Evolutionary conservation across 2,888 invertebrate species (phyloP).

Genomic region (Fabriciana adippe): DNA sequence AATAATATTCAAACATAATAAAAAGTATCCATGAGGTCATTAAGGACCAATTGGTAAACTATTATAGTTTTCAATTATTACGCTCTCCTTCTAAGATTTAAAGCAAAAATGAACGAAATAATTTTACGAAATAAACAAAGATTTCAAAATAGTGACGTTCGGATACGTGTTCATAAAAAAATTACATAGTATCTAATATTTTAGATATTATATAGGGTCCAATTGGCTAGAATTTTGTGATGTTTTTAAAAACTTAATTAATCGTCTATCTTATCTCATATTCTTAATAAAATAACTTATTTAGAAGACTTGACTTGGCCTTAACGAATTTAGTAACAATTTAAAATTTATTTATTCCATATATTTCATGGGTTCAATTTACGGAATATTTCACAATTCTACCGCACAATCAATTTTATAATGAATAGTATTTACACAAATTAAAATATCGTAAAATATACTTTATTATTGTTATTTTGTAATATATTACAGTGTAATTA

Average conservation of each 20-base stretch:
- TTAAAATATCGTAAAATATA: conserved; percentile 4
- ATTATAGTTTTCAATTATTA: conserved; percentile 1
- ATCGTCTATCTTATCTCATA: conserved; percentile 5
- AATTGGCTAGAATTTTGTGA: conserved; percentile 62
- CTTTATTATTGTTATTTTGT: background rate
- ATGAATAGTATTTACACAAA: conserved; percentile 6
- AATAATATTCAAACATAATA: background rate
- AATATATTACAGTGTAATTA: conserved; percentile 4
- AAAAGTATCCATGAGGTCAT: background rate
- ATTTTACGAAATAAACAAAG: background rate
- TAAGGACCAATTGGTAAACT: background rate
- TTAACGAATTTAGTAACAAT: conserved; percentile 32
- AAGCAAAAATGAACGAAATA: too few relatives aligned
- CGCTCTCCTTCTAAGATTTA: background rate
- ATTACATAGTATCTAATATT: conserved; percentile 44
- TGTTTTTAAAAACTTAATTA: conserved; percentile 39
- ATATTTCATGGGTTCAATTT: background rate
- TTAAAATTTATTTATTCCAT: conserved; percentile 16
- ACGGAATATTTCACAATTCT: conserved; percentile 15
- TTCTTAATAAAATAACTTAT: conserved; percentile 1
- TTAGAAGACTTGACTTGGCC: conserved; percentile 27
- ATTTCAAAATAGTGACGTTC: conserved; percentile 11
- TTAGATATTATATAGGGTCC: conserved; percentile 66
- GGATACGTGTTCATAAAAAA: conserved; percentile 27
- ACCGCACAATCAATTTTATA: conserved; percentile 17